These are phyloP conservation scores for Nemotelus nigrinus DNA, from an alignment of 2,888 invertebrate species.

Conservation along the genomic window DNA sequence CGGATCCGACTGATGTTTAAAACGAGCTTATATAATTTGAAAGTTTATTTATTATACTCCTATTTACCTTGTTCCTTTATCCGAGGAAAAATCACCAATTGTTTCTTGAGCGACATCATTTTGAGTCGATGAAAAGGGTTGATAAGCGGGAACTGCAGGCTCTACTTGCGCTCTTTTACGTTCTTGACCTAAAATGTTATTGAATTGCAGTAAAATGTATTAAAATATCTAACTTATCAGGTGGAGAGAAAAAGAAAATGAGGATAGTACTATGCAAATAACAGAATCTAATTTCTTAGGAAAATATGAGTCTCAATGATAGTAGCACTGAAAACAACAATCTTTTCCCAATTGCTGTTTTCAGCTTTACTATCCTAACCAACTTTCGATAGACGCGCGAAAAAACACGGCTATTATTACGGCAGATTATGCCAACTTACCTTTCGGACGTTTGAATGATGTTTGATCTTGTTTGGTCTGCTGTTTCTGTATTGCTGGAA, in stretches of 20 bases:
- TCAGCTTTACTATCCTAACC: no score
- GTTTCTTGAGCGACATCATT: slow-evolving; percentile 78
- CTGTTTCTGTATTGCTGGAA: slow-evolving; percentile 85
- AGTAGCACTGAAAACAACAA: no score
- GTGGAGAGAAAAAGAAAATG: no score
- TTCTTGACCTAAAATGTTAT: slow-evolving; percentile 71
- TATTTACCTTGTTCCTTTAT: slow-evolving; percentile 67
- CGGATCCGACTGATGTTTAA: slow-evolving; percentile 59
- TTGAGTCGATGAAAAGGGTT: slow-evolving; percentile 89
- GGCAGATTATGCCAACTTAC: slow-evolving; percentile 47
- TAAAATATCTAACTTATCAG: no score
- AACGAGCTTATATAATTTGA: no score
- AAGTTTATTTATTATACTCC: neutral
- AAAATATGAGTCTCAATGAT: no score
- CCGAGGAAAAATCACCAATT: slow-evolving; percentile 73
- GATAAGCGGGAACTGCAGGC: slow-evolving; percentile 85
- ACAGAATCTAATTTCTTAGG: no score
- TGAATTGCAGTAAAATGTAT: neutral
- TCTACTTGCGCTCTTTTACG: slow-evolving; percentile 72
- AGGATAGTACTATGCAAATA: no score
- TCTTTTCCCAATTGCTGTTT: no score
- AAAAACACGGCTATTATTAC: neutral
- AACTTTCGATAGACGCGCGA: no score
- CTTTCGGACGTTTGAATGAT: slow-evolving; percentile 89
- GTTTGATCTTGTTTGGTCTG: slow-evolving; percentile 88